phyloP scores from a whole-genome alignment of 2,888 invertebrate genomes.

The Margaritifera margaritifera region DNA sequence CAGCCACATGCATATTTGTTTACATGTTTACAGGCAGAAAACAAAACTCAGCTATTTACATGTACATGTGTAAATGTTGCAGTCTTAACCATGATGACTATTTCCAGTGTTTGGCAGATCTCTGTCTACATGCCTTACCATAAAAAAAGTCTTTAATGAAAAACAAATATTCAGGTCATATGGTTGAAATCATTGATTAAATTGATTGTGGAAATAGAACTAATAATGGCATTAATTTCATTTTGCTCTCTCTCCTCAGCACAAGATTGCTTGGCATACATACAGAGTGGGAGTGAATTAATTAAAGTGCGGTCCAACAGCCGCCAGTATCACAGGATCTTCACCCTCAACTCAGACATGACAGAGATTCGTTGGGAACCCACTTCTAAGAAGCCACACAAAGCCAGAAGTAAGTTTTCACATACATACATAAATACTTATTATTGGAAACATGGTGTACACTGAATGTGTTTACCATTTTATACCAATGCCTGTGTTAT shows the following conservation, averaged over 20 bases:
- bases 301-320: conserved; percentile 77
- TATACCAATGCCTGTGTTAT: neutral
- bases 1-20: no score
- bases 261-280: conserved; percentile 76
- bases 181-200: no score
- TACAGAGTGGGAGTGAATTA: conserved; percentile 77
- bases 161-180: no score
- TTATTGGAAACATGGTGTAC: neutral
- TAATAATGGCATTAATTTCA: no score
- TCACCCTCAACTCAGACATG: conserved; percentile 76
- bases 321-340: conserved; percentile 77
- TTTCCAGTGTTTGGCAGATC: no score
- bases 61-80: no score
- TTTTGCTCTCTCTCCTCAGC: conserved; percentile 70
- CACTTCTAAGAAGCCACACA: conserved; percentile 77
- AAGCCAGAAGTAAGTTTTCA: conserved; percentile 75
- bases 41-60: no score
- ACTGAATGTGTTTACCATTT: neutral
- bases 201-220: no score
- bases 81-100: no score
- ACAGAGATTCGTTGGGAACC: conserved; percentile 77
- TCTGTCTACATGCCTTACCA: no score
- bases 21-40: no score
- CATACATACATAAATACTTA: neutral
- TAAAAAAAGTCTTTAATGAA: no score